Conservation (phyloP, 2,113 vertebrate species). For the Danionella cerebrum region DNA sequence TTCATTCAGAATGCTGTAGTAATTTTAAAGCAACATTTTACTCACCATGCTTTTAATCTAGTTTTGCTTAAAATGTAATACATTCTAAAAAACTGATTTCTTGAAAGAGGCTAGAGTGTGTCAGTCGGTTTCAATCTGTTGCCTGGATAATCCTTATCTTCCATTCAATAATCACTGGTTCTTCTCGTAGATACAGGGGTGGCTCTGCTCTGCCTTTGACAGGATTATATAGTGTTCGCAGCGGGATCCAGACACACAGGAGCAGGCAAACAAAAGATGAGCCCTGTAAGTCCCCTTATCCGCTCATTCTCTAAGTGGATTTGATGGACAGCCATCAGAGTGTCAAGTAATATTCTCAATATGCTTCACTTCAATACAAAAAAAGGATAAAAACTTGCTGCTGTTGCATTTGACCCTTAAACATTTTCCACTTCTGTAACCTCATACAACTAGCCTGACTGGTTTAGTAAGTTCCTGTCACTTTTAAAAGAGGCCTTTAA, state of each 20-base stretch:
- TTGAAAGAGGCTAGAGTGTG: not conserved
- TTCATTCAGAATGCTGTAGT: no score
- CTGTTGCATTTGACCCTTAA: not conserved
- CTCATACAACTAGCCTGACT: not conserved
- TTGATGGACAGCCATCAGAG: conserved; percentile 46
- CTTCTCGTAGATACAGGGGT: conserved; percentile 12
- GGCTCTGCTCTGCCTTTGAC: conserved; percentile 30
- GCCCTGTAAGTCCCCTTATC: conserved; percentile 33
- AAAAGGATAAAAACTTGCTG: not conserved
- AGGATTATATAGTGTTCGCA: conserved; percentile 34
- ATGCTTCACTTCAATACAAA: conserved; percentile 40
- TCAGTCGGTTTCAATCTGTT: not conserved
- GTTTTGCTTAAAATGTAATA: no score
- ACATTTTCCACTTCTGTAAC: not conserved
- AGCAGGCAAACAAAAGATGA: conserved; percentile 30
- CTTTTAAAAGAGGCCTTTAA: not conserved
- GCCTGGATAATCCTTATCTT: conserved; percentile 14
- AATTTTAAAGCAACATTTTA: no score
- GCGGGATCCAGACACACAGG: conserved; percentile 22
- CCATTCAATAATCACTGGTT: conserved; percentile 6
- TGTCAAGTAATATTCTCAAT: conserved; percentile 44
- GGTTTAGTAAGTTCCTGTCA: not conserved
- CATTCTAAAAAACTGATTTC: not conserved
- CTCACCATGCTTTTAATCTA: no score
- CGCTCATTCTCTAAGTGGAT: conserved; percentile 54